These are phyloP conservation scores for Colinus virginianus DNA, from an alignment of 2,113 vertebrate species.

Conservation along the genomic window DNA sequence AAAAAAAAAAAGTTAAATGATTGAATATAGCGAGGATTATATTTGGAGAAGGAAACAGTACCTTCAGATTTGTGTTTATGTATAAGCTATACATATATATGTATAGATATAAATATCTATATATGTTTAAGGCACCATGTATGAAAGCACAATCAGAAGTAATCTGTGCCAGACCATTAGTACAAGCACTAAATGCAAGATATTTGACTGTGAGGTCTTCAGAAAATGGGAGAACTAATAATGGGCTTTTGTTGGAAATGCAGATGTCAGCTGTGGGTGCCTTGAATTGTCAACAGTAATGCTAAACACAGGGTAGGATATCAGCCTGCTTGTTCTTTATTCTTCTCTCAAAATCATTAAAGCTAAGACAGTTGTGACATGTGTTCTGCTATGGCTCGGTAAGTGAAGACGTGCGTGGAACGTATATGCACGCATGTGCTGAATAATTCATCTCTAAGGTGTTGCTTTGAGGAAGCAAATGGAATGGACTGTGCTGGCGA, in stretches of 20 bases:
- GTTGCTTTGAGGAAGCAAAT: background rate
- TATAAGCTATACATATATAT: background rate
- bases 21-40: background rate
- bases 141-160: background rate
- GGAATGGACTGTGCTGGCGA: background rate
- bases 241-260: conserved; percentile 59
- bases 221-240: conserved; percentile 41
- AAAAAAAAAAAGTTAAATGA: background rate
- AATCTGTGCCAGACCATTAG: background rate
- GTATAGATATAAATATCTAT: no score
- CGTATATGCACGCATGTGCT: background rate
- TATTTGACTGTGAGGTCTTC: background rate
- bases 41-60: background rate
- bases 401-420: conserved; percentile 32
- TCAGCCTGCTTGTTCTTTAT: conserved; percentile 39
- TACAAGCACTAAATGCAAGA: background rate
- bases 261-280: conserved; percentile 69
- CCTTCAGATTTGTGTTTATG: background rate
- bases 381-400: conserved; percentile 35
- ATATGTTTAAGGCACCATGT: background rate
- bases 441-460: conserved; percentile 47
- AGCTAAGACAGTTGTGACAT: conserved; percentile 61
- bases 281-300: conserved; percentile 59
- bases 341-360: conserved; percentile 62
- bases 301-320: conserved; percentile 62